Base-by-base conservation (phyloP, 2,113 vertebrate genomes). In the Callaeas wilsoni region DNA sequence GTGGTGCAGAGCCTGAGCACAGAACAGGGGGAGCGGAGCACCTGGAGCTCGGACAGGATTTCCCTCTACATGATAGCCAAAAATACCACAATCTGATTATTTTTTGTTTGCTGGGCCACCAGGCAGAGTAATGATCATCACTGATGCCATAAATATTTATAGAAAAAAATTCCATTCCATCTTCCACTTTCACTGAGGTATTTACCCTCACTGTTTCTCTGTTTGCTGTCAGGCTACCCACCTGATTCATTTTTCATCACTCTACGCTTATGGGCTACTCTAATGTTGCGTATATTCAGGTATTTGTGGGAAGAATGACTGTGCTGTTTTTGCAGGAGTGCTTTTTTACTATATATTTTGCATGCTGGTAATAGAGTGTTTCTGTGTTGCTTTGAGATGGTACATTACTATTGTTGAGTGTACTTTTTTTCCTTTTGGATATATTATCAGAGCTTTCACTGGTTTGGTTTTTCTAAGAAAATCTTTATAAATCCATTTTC, bases 141-240 rank as follows among this genome's bases (percentile, higher is more conserved):
- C 13, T 44, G 35, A 56, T 73, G 32, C 29, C 41, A 64, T 87
- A 56, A 91, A 82, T 89, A 81, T 93, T 89, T 74, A 84, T 78
- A 33, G 63, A 25, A 87, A 90, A 84, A 92, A 60, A 41, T 4
- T 84, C 25, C 44, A 44, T 84, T 69, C 23, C 32, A 30, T 79
- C 32, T 93, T 91, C 27, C 8, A 10, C 42, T 78, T 82, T 79
- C 25, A 9, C 44, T 52, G 16, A 9, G 27, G 6, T 37, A 33
- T 92, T 89, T 59, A 25, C 74, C 23, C 64, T 88, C 10, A 8
- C 32, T 62, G 17, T 73, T 87, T 80, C 63, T 57, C 46, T 93
- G 63, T 46, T 85, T 89, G 18, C 71, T 71, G 35, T 63, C 62
- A 73, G 18, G 49, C 86, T 59, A 64, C 25, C 21, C 33, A 25